Conservation (phyloP, 2,888 invertebrate genomes). For the Fissipunctia ypsillon region DNA sequence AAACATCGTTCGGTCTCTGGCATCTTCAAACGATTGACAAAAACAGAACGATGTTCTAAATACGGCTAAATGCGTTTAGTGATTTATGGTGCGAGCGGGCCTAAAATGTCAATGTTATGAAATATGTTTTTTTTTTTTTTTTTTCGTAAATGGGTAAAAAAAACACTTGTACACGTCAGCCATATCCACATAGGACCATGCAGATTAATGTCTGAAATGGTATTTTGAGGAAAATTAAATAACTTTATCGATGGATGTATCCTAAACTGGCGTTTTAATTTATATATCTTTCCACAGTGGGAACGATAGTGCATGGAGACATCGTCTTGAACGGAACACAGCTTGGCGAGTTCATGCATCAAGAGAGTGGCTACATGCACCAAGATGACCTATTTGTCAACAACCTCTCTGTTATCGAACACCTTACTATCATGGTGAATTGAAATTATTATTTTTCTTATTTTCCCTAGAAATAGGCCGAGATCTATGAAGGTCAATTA, state of each 20-base stretch:
- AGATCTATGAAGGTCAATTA: too few relatives aligned
- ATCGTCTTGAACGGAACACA: slow-evolving; percentile 94
- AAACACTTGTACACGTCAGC: too few relatives aligned
- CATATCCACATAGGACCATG: too few relatives aligned
- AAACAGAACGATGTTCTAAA: too few relatives aligned
- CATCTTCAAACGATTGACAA: too few relatives aligned
- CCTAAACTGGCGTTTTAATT: background rate
- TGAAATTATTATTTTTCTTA: background rate
- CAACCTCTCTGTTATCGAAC: slow-evolving; percentile 96
- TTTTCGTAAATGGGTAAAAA: too few relatives aligned
- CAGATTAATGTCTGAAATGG: too few relatives aligned
- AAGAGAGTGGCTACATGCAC: slow-evolving; percentile 96
- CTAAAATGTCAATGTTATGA: too few relatives aligned
- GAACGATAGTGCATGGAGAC: slow-evolving; percentile 94
- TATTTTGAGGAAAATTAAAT: background rate
- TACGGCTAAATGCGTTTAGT: too few relatives aligned
- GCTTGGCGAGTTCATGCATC: slow-evolving; percentile 94
- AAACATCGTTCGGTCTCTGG: background rate
- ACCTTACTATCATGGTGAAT: slow-evolving; percentile 95
- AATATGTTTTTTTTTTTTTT: too few relatives aligned
- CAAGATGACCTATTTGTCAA: slow-evolving; percentile 97
- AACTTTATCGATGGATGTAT: background rate
- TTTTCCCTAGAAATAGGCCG: background rate
- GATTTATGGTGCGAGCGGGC: too few relatives aligned
- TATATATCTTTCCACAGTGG: slow-evolving; percentile 84